Conservation (phyloP, 2,113 vertebrate genomes). For the Brachyistius frenatus region DNA sequence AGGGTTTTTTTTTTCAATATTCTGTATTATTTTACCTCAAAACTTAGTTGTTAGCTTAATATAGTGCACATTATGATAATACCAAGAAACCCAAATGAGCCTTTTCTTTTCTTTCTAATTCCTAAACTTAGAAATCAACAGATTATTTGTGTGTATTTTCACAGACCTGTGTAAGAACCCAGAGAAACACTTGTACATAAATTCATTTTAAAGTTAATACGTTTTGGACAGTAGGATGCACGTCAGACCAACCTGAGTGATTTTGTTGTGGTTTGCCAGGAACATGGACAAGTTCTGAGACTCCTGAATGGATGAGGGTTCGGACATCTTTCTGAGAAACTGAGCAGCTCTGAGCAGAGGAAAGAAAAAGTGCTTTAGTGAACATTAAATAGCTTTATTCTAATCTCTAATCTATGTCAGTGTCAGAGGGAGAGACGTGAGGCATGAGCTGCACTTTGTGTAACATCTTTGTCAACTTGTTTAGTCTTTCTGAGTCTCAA, state of each 20-base stretch:
- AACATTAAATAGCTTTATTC: not conserved
- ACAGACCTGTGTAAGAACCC: not conserved
- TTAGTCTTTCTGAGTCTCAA: not conserved
- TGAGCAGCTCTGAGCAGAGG: slow-evolving; percentile 89
- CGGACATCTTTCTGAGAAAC: slow-evolving; percentile 98
- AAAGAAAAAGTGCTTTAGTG: not conserved
- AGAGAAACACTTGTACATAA: not conserved
- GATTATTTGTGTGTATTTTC: no score
- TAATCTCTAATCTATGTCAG: not conserved
- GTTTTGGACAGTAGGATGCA: not conserved
- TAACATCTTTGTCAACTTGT: no score
- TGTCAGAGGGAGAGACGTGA: not conserved
- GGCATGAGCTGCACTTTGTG: not conserved
- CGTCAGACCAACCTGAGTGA: slow-evolving; percentile 89
- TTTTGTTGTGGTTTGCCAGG: slow-evolving; percentile 99
- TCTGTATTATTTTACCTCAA: no score
- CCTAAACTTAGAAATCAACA: no score
- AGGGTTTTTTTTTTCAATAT: no score
- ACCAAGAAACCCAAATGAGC: not conserved
- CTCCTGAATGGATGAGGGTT: slow-evolving; percentile 98
- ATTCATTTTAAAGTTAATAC: not conserved
- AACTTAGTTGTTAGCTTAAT: no score
- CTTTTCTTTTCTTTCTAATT: no score
- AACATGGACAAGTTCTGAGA: slow-evolving; percentile 99
- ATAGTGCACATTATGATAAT: not conserved